Base-by-base conservation (phyloP, 2,797 vertebrate species). In the Tenualosa ilisha region DNA sequence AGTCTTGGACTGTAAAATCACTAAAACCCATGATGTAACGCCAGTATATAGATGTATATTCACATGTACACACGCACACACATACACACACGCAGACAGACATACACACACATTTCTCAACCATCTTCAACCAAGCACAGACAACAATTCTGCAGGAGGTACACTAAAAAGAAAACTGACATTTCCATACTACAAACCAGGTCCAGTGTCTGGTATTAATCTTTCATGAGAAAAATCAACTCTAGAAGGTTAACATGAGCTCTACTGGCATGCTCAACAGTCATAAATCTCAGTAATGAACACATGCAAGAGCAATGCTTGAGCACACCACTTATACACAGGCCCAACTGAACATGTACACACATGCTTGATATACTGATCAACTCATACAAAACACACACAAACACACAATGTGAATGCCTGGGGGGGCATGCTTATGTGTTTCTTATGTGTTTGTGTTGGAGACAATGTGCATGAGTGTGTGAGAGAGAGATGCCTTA, bases 81-180 rank as follows among this genome's bases (percentile, higher is more conserved):
- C 53, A 54, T 9, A 13, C 53, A 68, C 24, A 68, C 83, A 90
- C 31, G 31, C 31, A 31, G n/a, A n/a, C n/a, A n/a, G n/a, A n/a
- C 53, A 13, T 17, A 13, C 53, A 54, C 53, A 13, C 53, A 68
- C 24, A 68, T 24, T 37, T 20, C 26, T 24, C 24, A 72, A 72
- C 26, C 31, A 37, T 37, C 65, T 75, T 75, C 31, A 75, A 43
- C 37, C 68, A 17, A 43, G 7, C 22, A 46, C 72, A 79, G 40
- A 46, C 6, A 9, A n/a, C 59, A 63, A n/a, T 79, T 46, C 72
- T 79, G 72, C 37, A 79, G 72, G 7, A 46, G 72, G 72, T 43
- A 79, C 72, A 46, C 40, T 79, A 46, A 79, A 40, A 79, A 79
- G 72, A 79, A 79, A 79, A 79, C 72, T 79, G 72, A 79, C 72